phyloP scores from a whole-genome alignment of 2,113 vertebrate species.

The Grus americana region DNA sequence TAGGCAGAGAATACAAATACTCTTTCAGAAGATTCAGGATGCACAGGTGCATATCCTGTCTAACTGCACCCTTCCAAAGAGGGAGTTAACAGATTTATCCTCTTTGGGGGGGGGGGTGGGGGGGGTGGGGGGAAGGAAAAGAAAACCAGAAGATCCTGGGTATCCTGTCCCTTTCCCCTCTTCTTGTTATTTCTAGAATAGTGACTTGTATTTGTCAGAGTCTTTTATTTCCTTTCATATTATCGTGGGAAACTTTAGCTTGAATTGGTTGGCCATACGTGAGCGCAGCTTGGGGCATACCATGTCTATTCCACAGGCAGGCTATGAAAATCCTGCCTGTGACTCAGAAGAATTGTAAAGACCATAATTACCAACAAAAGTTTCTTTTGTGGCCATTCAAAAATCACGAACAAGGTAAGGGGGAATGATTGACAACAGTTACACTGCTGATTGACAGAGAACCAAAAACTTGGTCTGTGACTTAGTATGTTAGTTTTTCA shows the following conservation, averaged over 20 bases:
- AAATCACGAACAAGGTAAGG: conserved; percentile 40
- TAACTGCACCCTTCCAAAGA: background rate
- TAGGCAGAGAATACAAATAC: background rate
- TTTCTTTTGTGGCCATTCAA: conserved; percentile 56
- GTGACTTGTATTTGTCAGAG: conserved; percentile 36
- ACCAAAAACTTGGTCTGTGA: conserved; percentile 39
- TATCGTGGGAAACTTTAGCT: conserved; percentile 54
- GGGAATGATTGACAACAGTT: conserved; percentile 46
- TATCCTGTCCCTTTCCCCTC: background rate
- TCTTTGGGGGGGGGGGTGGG: background rate
- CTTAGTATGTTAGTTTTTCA: conserved; percentile 53
- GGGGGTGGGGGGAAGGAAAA: background rate
- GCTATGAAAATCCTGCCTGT: conserved; percentile 47
- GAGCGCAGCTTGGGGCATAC: conserved; percentile 36
- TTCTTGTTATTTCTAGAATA: conserved; percentile 45
- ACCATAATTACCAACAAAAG: conserved; percentile 36
- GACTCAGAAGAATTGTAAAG: conserved; percentile 31
- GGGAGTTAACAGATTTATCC: background rate
- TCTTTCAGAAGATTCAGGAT: background rate
- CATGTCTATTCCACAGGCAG: conserved; percentile 7
- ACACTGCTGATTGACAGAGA: conserved; percentile 35
- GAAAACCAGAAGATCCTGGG: background rate
- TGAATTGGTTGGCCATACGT: conserved; percentile 33
- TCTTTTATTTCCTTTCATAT: conserved; percentile 49
- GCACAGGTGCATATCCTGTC: background rate